phyloP scores from a whole-genome alignment of 2,888 invertebrate species.

The Bugula neritina region DNA sequence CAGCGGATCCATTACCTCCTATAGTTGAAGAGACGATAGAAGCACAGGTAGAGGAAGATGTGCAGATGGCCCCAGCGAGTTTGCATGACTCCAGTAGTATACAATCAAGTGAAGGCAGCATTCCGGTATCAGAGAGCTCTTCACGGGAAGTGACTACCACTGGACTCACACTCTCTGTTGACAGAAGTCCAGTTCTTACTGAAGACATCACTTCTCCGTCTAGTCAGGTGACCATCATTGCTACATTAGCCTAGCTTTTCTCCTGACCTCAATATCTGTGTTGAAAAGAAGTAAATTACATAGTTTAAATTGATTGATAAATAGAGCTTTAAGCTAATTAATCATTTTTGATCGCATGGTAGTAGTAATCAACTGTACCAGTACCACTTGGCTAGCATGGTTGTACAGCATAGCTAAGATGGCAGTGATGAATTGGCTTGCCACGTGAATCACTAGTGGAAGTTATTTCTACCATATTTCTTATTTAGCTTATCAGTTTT shows the following conservation, averaged over 20 bases:
- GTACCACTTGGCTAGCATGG: too few relatives aligned
- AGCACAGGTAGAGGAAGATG: neutral
- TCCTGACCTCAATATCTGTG: too few relatives aligned
- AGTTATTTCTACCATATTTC: too few relatives aligned
- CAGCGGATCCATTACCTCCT: neutral
- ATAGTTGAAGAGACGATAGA: neutral
- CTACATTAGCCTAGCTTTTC: too few relatives aligned
- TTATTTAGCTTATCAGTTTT: too few relatives aligned
- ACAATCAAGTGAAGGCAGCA: neutral
- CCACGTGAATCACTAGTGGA: too few relatives aligned
- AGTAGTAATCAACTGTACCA: too few relatives aligned
- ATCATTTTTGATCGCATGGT: neutral
- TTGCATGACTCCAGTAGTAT: neutral
- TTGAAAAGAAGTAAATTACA: too few relatives aligned
- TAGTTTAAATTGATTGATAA: too few relatives aligned
- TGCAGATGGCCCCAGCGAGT: neutral
- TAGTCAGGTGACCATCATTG: neutral
- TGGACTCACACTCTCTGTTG: neutral
- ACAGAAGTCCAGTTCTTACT: neutral
- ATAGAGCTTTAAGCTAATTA: neutral
- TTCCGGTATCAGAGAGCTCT: neutral
- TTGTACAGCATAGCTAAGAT: too few relatives aligned
- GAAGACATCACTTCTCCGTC: neutral
- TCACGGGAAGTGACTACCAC: neutral
- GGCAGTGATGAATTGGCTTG: too few relatives aligned